Conservation (phyloP, 2,797 vertebrate genomes). For the Semotilus atromaculatus region DNA sequence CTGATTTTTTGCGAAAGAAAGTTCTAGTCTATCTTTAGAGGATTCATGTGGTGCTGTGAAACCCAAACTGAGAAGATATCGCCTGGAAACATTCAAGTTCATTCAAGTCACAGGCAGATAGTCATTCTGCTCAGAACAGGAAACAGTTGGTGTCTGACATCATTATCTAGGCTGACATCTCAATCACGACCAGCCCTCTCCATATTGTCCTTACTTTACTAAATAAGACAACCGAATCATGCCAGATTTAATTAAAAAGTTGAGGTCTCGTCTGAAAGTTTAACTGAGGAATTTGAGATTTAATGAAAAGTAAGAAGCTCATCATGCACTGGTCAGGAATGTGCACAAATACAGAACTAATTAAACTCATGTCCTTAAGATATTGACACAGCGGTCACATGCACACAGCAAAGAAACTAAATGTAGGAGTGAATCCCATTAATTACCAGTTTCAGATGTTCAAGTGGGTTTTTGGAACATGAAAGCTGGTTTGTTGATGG, state of each 20-base stretch:
- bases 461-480: not conserved
- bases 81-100: not conserved
- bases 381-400: not conserved
- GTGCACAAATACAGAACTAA: not conserved
- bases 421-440: not conserved
- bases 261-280: conserved; percentile 77
- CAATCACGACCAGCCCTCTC: conserved; percentile 59
- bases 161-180: conserved; percentile 44
- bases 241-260: conserved; percentile 80
- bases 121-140: conserved; percentile 39
- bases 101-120: conserved; percentile 9
- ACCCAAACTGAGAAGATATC: not conserved
- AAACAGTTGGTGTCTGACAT: conserved; percentile 51
- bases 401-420: not conserved
- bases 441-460: not conserved
- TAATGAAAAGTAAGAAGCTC: conserved; percentile 46
- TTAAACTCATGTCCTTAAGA: conserved; percentile 16
- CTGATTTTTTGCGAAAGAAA: not conserved
- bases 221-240: conserved; percentile 78
- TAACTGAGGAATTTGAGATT: conserved; percentile 74
- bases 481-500: not conserved
- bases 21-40: not conserved
- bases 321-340: not conserved
- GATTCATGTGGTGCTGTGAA: not conserved
- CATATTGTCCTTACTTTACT: conserved; percentile 63